Evolutionary conservation across 23 tunicate species (phyloP).

Genomic region (Phallusia fumigata): DNA sequence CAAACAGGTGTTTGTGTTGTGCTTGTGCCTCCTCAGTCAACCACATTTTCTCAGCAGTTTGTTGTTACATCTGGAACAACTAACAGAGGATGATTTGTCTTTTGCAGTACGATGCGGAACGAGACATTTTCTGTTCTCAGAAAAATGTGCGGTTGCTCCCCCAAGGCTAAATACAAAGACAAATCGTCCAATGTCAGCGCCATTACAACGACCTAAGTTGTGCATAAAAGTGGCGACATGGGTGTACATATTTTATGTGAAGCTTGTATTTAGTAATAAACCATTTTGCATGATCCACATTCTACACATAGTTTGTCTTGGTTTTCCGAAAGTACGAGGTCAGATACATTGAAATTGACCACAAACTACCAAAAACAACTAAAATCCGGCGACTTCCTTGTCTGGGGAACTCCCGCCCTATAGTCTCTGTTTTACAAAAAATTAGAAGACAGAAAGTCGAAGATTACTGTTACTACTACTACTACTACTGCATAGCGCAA

Average conservation of each 20-base stretch:
- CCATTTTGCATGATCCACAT: too few relatives aligned
- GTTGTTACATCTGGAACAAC: not conserved
- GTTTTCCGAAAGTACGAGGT: too few relatives aligned
- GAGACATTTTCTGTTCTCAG: not conserved
- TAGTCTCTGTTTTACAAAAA: too few relatives aligned
- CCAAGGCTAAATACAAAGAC: not conserved
- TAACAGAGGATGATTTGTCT: not conserved
- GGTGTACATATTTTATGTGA: too few relatives aligned
- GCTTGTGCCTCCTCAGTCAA: too few relatives aligned
- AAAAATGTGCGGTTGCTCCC: not conserved
- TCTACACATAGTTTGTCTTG: too few relatives aligned
- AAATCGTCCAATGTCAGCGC: not conserved
- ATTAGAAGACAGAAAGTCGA: too few relatives aligned
- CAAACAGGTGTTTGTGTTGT: not conserved
- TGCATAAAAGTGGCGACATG: too few relatives aligned
- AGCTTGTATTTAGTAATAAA: too few relatives aligned
- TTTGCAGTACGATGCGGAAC: not conserved
- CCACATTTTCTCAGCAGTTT: too few relatives aligned
- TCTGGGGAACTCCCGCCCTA: slow-evolving; percentile 3
- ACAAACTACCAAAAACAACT: not conserved
- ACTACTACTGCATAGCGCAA: too few relatives aligned
- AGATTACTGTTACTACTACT: too few relatives aligned
- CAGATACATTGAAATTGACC: not conserved
- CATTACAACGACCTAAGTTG: not conserved
- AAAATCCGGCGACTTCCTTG: not conserved